A percentile compares a stretch with the other conserved stretches of the same genome.
Conservation (phyloP, 1,140 invertebrate genomes). For the Latrodectus geometricus region DNA sequence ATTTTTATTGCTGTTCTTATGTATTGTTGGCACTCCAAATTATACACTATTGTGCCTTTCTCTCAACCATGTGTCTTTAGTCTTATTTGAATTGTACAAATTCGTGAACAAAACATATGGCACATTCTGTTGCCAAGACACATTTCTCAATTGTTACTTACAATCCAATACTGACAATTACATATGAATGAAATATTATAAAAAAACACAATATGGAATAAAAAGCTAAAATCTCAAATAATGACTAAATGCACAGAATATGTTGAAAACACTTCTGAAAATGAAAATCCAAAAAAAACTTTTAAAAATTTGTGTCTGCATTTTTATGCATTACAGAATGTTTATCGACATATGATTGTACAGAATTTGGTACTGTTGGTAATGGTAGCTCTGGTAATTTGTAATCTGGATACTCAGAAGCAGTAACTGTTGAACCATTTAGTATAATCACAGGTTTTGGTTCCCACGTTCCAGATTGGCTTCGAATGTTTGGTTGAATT, state of each 20-base stretch:
- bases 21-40: no score
- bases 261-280: background rate
- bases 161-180: no score
- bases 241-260: constrained; percentile 23
- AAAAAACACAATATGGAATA: no score
- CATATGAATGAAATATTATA: no score
- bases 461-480: constrained; percentile 34
- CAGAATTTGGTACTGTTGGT: constrained; percentile 33
- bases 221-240: background rate
- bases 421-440: constrained; percentile 47
- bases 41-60: no score
- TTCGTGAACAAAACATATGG: no score
- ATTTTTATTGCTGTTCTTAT: no score
- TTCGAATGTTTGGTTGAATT: constrained; percentile 21
- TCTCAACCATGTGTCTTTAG: no score
- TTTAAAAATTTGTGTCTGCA: constrained; percentile 30
- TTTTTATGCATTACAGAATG: constrained; percentile 23
- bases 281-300: background rate
- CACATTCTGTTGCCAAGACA: no score
- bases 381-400: constrained; percentile 41
- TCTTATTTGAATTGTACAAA: no score
- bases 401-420: constrained; percentile 51
- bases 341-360: constrained; percentile 42
- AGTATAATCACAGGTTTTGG: constrained; percentile 57
- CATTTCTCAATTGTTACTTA: no score